Conservation (phyloP, 2,888 invertebrate species). For the Pinctada fucata region DNA sequence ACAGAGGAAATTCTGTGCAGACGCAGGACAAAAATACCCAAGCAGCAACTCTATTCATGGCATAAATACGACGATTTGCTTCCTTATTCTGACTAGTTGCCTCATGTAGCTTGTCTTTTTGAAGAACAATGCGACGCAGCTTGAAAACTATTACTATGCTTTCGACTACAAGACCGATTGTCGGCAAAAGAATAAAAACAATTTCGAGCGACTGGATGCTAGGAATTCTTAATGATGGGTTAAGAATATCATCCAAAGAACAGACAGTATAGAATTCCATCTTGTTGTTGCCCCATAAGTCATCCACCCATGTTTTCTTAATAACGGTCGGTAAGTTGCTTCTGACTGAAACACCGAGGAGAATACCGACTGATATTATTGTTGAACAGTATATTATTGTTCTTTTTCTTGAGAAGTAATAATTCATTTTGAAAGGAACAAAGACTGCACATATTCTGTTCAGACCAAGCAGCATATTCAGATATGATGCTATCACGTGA, state of each 20-base stretch:
- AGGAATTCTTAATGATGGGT: neutral
- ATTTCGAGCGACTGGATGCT: too few relatives aligned
- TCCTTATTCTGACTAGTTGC: neutral
- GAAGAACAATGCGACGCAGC: too few relatives aligned
- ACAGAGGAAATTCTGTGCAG: neutral
- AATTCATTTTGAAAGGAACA: neutral
- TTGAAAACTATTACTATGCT: too few relatives aligned
- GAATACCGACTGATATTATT: neutral
- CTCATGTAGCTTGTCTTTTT: too few relatives aligned
- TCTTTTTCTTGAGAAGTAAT: neutral
- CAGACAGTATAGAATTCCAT: neutral
- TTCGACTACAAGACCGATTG: too few relatives aligned
- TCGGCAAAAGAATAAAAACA: too few relatives aligned
- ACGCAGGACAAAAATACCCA: neutral
- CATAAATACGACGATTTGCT: neutral
- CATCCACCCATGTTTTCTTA: neutral
- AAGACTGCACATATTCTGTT: neutral
- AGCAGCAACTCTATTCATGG: neutral
- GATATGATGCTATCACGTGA: neutral
- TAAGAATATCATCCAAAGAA: neutral
- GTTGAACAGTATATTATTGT: neutral
- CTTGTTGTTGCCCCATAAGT: neutral
- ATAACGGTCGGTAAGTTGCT: neutral
- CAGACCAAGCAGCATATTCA: neutral
- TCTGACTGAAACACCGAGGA: neutral